These are phyloP conservation scores for Columba guinea DNA, from an alignment of 2,797 vertebrate species.

Conservation along the genomic window DNA sequence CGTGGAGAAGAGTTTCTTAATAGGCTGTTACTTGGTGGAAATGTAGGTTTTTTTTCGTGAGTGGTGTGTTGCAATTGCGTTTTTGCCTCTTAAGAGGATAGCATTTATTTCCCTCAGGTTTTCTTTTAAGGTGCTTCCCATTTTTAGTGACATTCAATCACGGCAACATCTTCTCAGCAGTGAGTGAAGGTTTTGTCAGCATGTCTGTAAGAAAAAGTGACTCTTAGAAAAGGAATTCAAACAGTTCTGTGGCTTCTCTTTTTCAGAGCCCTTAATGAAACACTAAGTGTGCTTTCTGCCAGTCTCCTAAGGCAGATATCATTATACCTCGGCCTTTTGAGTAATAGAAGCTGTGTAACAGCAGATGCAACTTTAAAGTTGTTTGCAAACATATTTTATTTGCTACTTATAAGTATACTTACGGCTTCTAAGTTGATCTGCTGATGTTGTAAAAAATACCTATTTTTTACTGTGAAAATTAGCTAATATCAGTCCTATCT, in stretches of 20 bases:
- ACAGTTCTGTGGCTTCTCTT: neutral
- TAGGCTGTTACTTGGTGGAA: neutral
- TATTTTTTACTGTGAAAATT: neutral
- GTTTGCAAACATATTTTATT: neutral
- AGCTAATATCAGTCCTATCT: no score
- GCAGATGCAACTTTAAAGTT: neutral
- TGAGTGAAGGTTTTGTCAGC: neutral
- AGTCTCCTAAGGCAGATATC: no score
- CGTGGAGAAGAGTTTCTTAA: accelerated
- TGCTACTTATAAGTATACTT: neutral
- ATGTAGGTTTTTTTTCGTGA: accelerated
- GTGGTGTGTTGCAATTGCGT: accelerated
- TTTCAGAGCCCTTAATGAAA: neutral
- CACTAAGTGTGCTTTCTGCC: neutral
- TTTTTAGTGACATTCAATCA: accelerated
- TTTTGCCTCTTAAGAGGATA: neutral
- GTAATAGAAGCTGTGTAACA: neutral
- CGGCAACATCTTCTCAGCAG: neutral
- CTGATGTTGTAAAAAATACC: neutral
- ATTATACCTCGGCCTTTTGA: neutral
- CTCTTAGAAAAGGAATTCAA: no score
- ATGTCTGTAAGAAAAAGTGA: accelerated
- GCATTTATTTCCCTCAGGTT: neutral
- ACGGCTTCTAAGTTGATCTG: neutral
- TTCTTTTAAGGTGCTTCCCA: accelerated